These are phyloP conservation scores for Sphaeramia orbicularis DNA, from an alignment of 2,797 vertebrate genomes.

Conservation along the genomic window DNA sequence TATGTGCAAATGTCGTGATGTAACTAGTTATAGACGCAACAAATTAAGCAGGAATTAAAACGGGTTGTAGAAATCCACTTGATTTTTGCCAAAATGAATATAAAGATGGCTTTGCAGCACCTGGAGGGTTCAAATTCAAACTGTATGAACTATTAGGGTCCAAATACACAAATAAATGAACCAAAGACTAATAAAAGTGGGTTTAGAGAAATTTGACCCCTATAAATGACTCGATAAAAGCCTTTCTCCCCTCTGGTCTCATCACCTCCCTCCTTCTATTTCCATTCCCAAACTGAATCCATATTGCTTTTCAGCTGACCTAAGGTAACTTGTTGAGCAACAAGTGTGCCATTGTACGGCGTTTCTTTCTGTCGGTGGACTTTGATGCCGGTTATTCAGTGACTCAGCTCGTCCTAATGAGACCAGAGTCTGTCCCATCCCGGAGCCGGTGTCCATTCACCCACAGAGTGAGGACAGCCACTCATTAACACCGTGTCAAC, in stretches of 20 bases:
- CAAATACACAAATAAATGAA: no score
- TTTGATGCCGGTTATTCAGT: conserved; percentile 41
- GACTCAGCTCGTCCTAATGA: conserved; percentile 31
- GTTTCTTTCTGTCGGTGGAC: conserved; percentile 38
- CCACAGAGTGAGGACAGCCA: conserved; percentile 20
- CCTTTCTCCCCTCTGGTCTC: conserved; percentile 17
- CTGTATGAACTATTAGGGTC: no score
- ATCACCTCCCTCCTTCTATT: conserved; percentile 1
- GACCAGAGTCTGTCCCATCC: conserved; percentile 9
- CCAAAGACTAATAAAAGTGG: no score
- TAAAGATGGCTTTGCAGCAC: no score
- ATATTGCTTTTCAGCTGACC: conserved; percentile 51
- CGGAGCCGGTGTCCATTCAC: conserved; percentile 20
- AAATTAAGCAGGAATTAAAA: no score
- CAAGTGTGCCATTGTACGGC: conserved; percentile 65
- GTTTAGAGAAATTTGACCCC: no score
- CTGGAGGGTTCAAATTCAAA: no score
- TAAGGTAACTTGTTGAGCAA: conserved; percentile 64
- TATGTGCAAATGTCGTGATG: no score
- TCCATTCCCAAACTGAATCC: conserved; percentile 40
- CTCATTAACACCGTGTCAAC: conserved; percentile 22
- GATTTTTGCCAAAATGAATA: no score
- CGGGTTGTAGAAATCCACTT: no score
- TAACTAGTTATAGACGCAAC: no score
- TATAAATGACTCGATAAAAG: conserved; percentile 3